Evolutionary conservation across 2,888 invertebrate species (phyloP).

Genomic region (Chloroclysta siterata): DNA sequence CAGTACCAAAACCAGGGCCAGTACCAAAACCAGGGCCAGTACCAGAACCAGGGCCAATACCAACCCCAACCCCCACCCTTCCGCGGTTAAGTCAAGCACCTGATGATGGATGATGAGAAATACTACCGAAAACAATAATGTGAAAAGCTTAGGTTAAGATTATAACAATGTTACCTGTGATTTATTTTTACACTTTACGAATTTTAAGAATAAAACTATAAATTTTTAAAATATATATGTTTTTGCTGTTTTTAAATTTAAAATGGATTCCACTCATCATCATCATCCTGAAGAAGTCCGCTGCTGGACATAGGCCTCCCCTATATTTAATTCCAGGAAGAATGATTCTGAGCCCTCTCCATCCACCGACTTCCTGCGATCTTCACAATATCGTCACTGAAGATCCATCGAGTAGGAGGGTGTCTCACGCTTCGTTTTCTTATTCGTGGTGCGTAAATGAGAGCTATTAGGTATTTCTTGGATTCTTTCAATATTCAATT

Average conservation of each 20-base stretch:
- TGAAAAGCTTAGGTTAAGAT: conserved; percentile 49
- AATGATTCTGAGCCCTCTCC: too few species aligned
- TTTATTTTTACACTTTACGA: conserved; percentile 61
- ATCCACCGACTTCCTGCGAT: too few species aligned
- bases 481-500: too few species aligned
- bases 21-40: conserved; percentile 38
- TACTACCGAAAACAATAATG: conserved; percentile 50
- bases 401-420: too few species aligned
- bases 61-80: conserved; percentile 57
- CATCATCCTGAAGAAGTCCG: too few species aligned
- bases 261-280: too few species aligned
- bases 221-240: conserved; percentile 18
- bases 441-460: too few species aligned
- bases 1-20: conserved; percentile 51
- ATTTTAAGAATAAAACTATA: conserved; percentile 40
- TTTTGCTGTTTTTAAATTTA: not conserved
- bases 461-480: too few species aligned
- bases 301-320: too few species aligned
- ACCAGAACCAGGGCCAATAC: conserved; percentile 36
- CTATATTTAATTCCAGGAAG: too few species aligned
- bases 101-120: conserved; percentile 21
- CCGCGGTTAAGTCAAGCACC: conserved; percentile 57
- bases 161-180: conserved; percentile 74
- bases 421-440: too few species aligned
- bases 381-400: too few species aligned